Base-by-base conservation (phyloP, 2,797 vertebrate genomes). In the Sebastes dallii region DNA sequence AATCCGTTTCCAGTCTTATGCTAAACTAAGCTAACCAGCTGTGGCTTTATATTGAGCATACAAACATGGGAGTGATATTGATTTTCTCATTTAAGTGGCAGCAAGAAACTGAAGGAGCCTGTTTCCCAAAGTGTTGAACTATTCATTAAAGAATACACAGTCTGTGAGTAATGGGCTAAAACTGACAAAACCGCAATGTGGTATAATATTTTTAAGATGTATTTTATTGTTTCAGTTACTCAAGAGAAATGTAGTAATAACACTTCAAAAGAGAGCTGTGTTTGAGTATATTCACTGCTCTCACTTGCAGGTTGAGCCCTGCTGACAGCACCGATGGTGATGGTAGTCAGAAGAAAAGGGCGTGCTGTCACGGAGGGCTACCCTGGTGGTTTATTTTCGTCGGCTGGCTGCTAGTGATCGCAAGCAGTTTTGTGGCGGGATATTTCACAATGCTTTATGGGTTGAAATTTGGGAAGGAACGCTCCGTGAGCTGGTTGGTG, bases 361-460 rank as follows among this genome's bases (percentile, higher is more conserved):
- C 0, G 0, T 94, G 87, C 8, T 94, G 89, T 85, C 86, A 85
- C 3, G 66, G 92, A 39, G 92, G 96, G 2, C 92, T 99, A 11
- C 98, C 98, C 77, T 98, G 97, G 97, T 98, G 97, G 97, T 98
- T 96, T 85, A 86, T 97, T 67, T 96, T 97, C 58, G 88, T 98
- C 1, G 97, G 95, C 34, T 99, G 98, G 98, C 86, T 97, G 77
- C 95, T 99, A 5, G 95, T 99, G 67, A 75, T 81, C 0, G 92
- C 85, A 24, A 97, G 96, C 77, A 97, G 97, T 0, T 34, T 93
- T 0, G 92, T 97, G 8, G 95, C 97, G 0, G 97, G 93, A 72
- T 99, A 95, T 91, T 98, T 97, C 72, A 99, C 97, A 1, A 97
- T 98, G 97, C 91, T 99, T 20, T 99, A 98, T 0, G 97, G 97